Percentiles rank a stretch among this genome's conserved stretches.
Evolutionary conservation across 2,113 vertebrate genomes (phyloP).

Genomic region (Dromas ardeola): DNA sequence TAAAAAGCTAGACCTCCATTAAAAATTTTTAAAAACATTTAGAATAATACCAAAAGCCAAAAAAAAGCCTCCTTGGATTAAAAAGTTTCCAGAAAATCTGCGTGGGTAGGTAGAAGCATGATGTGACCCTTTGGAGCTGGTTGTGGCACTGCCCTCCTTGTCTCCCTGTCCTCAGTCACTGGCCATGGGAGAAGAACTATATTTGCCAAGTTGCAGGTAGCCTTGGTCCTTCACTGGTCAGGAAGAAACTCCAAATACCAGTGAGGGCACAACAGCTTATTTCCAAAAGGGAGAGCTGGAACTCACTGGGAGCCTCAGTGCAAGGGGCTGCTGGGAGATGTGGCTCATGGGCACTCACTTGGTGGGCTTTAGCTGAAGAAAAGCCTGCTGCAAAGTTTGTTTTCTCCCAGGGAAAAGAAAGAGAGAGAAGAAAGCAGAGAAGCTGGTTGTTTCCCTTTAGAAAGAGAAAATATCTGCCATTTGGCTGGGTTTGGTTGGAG

Average conservation of each 20-base stretch:
- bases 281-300: not conserved
- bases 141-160: not conserved
- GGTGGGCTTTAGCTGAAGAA: not conserved
- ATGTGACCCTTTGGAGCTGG: not conserved
- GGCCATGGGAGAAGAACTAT: not conserved
- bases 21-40: not conserved
- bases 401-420: not conserved
- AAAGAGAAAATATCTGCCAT: not conserved
- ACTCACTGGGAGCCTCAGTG: not conserved
- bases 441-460: not conserved
- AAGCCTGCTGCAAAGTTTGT: not conserved
- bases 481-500: not conserved
- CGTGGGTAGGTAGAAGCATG: not conserved
- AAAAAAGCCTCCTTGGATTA: not conserved
- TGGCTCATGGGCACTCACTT: not conserved
- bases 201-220: not conserved
- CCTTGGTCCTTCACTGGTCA: not conserved
- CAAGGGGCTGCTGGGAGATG: not conserved
- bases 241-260: not conserved
- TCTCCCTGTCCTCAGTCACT: not conserved
- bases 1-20: not conserved
- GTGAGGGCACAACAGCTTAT: not conserved
- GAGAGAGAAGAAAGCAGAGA: not conserved
- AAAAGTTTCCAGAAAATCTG: not conserved
- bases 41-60: not conserved